Conservation (phyloP, 1,140 invertebrate genomes). For the Drosophila takahashii region DNA sequence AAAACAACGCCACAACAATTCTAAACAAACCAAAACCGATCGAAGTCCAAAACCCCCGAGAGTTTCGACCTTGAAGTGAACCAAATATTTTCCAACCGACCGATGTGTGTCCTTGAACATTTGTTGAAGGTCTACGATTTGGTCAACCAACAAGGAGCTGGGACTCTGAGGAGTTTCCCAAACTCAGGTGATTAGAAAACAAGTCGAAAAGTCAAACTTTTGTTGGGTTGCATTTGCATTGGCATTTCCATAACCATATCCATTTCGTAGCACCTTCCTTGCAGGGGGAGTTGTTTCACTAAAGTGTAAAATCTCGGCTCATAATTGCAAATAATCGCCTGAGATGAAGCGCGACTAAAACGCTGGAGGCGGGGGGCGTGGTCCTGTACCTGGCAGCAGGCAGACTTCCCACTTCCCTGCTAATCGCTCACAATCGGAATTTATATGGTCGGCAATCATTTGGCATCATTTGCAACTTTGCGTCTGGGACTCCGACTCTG, state of each 20-base stretch:
- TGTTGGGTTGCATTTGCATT: conserved; percentile 7
- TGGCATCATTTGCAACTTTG: conserved; percentile 78
- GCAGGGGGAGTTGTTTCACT: conserved; percentile 22
- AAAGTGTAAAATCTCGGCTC: conserved; percentile 66
- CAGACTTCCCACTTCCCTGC: conserved; percentile 28
- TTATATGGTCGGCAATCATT: conserved; percentile 82
- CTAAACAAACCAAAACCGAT: conserved; percentile 55
- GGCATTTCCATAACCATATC: neutral
- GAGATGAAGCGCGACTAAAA: conserved; percentile 68
- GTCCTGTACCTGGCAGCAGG: conserved; percentile 26
- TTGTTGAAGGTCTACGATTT: conserved; percentile 51
- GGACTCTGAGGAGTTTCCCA: conserved; percentile 36
- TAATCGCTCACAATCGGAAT: conserved; percentile 78
- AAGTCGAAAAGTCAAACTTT: conserved; percentile 68
- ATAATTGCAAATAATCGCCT: conserved; percentile 80
- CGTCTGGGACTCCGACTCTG: conserved; percentile 8
- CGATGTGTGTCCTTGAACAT: conserved; percentile 52
- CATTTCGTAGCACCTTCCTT: conserved; percentile 9
- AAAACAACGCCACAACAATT: conserved; percentile 72
- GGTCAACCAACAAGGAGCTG: conserved; percentile 51
- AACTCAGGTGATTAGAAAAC: conserved; percentile 51
- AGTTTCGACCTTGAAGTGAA: conserved; percentile 22
- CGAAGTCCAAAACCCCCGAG: conserved; percentile 69
- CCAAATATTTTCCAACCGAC: conserved; percentile 28
- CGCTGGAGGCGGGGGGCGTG: conserved; percentile 41